phyloP scores from a whole-genome alignment of 2,113 vertebrate genomes.

The Actenoides lindsayi region DNA sequence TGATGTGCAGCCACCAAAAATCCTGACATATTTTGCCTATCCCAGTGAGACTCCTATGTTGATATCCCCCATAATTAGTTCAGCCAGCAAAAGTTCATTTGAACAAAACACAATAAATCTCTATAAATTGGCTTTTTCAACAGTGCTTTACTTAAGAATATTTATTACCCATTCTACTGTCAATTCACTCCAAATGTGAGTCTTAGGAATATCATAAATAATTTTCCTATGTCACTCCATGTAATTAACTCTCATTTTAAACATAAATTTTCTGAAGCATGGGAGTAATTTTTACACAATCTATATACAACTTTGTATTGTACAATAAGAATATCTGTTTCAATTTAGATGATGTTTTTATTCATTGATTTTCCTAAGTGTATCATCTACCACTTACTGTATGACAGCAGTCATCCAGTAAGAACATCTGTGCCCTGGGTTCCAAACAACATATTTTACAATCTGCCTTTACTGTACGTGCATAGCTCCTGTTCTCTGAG shows the following conservation, averaged over 20 bases:
- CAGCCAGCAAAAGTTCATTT: not conserved
- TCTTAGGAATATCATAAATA: not conserved
- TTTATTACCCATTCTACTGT: not conserved
- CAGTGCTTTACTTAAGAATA: not conserved
- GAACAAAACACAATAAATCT: not conserved
- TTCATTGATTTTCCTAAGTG: not conserved
- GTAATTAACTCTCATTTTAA: not conserved
- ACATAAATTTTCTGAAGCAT: not conserved
- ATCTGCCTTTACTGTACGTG: not conserved
- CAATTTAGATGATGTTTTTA: not conserved
- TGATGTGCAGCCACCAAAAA: not conserved
- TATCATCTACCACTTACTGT: not conserved
- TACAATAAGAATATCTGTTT: not conserved
- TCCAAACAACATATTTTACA: not conserved
- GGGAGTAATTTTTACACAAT: not conserved
- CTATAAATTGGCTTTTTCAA: not conserved
- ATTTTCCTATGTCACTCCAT: not conserved
- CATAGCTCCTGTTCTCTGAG: not conserved
- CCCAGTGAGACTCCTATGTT: not conserved
- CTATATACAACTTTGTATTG: not conserved
- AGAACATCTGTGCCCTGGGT: not conserved
- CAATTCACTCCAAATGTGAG: not conserved
- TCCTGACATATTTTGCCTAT: not conserved
- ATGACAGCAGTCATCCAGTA: not conserved
- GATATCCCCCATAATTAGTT: not conserved